Evolutionary conservation across 1,140 invertebrate species (phyloP).

Genomic region (Vanessa tameamea): DNA sequence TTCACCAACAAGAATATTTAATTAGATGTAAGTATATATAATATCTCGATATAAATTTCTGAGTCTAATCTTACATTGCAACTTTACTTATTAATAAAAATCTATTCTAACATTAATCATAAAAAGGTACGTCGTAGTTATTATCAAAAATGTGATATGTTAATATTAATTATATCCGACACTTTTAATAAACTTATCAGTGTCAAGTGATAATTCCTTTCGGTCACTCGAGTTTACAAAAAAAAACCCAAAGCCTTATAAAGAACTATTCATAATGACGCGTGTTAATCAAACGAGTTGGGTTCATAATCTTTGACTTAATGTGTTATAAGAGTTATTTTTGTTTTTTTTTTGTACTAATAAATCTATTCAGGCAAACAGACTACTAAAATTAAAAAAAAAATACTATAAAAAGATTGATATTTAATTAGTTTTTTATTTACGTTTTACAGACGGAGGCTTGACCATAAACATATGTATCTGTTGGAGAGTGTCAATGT

Average conservation of each 20-base stretch:
- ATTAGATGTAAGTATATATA: too few species aligned
- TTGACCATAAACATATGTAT: too few species aligned
- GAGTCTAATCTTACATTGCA: too few species aligned
- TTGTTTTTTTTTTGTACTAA: conserved; percentile 1
- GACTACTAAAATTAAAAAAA: neutral
- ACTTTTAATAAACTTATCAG: conserved; percentile 3
- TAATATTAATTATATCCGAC: neutral
- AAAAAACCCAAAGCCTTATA: neutral
- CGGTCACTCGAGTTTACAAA: neutral
- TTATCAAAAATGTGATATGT: neutral
- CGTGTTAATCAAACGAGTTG: conserved; percentile 7
- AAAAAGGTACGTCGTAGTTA: neutral
- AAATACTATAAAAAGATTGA: neutral
- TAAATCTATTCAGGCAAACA: neutral
- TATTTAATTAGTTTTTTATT: neutral
- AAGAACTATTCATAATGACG: conserved; percentile 10
- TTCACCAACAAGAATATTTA: too few species aligned
- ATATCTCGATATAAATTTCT: too few species aligned
- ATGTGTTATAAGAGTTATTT: neutral
- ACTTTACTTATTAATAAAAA: too few species aligned
- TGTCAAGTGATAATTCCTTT: neutral
- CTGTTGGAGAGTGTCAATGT: too few species aligned
- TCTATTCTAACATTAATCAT: neutral
- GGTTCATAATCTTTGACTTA: conserved; percentile 5
- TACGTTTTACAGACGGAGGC: too few species aligned